phyloP scores from a whole-genome alignment of 2,113 vertebrate genomes.

The Sakesphorus luctuosus region DNA sequence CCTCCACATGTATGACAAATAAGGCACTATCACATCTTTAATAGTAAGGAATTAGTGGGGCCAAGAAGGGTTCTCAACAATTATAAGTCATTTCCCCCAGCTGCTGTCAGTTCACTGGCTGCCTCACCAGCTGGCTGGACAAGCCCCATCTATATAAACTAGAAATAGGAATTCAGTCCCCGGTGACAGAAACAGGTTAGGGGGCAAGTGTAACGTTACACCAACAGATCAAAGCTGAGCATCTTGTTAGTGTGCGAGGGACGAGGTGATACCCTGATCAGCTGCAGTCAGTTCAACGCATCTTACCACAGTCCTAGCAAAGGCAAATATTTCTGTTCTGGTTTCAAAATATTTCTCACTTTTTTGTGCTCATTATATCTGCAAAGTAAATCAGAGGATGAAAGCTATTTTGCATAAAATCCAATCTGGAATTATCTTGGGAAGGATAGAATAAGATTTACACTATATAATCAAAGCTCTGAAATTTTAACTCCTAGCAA shows the following conservation, averaged over 20 bases:
- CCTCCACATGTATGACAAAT: not conserved
- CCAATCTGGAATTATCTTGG: not conserved
- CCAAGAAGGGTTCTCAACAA: not conserved
- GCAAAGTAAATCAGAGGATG: not conserved
- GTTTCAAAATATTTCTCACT: not conserved
- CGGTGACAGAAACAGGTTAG: not conserved
- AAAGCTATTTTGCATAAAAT: not conserved
- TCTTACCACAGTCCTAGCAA: not conserved
- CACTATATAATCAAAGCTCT: not conserved
- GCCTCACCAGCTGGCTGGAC: not conserved
- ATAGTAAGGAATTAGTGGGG: not conserved
- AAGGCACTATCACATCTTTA: not conserved
- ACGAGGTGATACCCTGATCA: not conserved
- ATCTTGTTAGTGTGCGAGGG: not conserved
- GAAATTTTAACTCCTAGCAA: not conserved
- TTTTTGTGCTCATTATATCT: not conserved
- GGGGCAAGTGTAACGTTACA: not conserved
- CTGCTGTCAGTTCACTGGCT: not conserved
- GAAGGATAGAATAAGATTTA: not conserved
- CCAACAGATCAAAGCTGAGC: not conserved
- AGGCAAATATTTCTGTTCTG: not conserved
- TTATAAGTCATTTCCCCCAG: not conserved
- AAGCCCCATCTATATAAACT: not conserved
- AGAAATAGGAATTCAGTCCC: accelerated
- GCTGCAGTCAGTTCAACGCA: not conserved